phyloP scores from a whole-genome alignment of 1,140 invertebrate genomes.

The Drosophila suzukii region DNA sequence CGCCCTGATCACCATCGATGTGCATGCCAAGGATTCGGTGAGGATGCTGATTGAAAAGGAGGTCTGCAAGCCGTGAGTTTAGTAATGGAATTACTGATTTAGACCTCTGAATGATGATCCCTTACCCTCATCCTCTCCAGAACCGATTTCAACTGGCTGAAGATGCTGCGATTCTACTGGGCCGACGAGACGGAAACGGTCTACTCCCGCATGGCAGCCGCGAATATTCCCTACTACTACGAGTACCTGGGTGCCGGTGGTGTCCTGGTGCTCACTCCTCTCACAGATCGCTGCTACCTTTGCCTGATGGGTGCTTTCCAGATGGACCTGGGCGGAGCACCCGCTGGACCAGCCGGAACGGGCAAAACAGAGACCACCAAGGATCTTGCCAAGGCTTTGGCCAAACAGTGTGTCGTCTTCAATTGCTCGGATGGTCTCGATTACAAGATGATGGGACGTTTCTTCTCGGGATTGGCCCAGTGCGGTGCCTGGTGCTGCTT shows the following conservation, averaged over 20 bases:
- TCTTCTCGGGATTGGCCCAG: constrained; percentile 94
- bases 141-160: constrained; percentile 94
- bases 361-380: constrained; percentile 98
- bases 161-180: constrained; percentile 97
- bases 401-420: constrained; percentile 95
- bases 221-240: constrained; percentile 93
- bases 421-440: constrained; percentile 94
- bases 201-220: constrained; percentile 90
- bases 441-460: constrained; percentile 95
- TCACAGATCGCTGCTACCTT: constrained; percentile 93
- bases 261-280: constrained; percentile 91
- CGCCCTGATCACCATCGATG: constrained; percentile 94
- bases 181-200: constrained; percentile 91
- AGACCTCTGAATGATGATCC: neutral
- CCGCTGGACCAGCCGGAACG: constrained; percentile 94
- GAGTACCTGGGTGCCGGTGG: constrained; percentile 95
- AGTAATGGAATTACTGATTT: neutral
- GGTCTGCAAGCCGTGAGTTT: constrained; percentile 86
- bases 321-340: constrained; percentile 93
- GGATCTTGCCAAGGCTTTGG: constrained; percentile 94
- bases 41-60: constrained; percentile 89
- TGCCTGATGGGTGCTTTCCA: constrained; percentile 95
- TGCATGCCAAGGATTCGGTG: constrained; percentile 94
- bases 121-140: constrained; percentile 76
- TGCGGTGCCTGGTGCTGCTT: constrained; percentile 97